phyloP scores from a whole-genome alignment of 2,888 invertebrate genomes.

The Pseudoips prasinana region DNA sequence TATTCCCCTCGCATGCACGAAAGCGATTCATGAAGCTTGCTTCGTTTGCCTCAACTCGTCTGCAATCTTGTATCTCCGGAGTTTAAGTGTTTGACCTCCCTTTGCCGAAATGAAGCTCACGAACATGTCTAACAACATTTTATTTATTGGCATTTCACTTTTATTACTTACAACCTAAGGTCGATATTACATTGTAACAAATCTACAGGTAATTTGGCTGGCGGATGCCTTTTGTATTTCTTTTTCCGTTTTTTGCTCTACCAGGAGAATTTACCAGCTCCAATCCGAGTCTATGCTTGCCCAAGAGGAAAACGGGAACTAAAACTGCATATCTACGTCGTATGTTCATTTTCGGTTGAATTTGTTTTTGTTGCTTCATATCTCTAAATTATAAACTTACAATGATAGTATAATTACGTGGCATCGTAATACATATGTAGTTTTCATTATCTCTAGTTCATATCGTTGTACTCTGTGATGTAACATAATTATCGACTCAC shows the following conservation, averaged over 20 bases:
- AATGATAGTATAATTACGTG: no score
- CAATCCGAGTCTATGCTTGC: conserved; percentile 61
- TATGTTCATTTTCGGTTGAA: conserved; percentile 37
- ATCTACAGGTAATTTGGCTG: conserved; percentile 42
- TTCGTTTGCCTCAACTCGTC: conserved; percentile 72
- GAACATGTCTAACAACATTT: conserved; percentile 55
- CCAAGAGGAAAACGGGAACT: conserved; percentile 46
- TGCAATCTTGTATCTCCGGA: conserved; percentile 75
- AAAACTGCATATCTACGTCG: conserved; percentile 40
- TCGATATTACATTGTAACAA: conserved; percentile 37
- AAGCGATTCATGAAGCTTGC: conserved; percentile 71
- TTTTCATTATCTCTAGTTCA: no score
- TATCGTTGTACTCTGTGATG: no score
- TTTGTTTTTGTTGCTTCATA: conserved; percentile 5
- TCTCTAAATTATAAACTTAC: no score
- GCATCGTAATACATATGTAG: no score
- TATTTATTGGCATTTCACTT: conserved; percentile 38
- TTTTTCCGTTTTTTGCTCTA: conserved; percentile 64
- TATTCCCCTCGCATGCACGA: conserved; percentile 60
- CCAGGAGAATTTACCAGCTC: conserved; percentile 67
- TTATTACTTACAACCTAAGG: conserved; percentile 42
- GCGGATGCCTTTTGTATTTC: conserved; percentile 67
- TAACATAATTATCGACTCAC: no score
- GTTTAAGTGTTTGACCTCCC: conserved; percentile 76
- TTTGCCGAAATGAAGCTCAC: conserved; percentile 73